Conservation (phyloP, 2,888 invertebrate species). For the Quadroppia sp. region DNA sequence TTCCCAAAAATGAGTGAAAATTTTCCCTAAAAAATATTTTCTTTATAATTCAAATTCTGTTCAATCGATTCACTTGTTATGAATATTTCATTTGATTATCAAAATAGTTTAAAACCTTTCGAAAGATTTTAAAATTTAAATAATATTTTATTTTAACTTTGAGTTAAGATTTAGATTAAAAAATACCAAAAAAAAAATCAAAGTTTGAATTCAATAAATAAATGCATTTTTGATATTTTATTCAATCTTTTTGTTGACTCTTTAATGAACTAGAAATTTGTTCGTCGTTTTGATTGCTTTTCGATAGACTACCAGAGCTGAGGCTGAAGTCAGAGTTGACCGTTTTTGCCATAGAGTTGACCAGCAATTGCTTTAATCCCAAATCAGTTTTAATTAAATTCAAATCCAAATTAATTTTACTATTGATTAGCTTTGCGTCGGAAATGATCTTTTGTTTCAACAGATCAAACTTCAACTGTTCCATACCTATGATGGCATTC, state of each 20-base stretch:
- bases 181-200: no score
- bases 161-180: no score
- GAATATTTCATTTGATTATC: not conserved
- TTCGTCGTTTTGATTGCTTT: not conserved
- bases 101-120: not conserved
- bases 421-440: not conserved
- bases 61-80: not conserved
- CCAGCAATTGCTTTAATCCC: not conserved
- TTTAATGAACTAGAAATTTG: not conserved
- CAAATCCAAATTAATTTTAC: not conserved
- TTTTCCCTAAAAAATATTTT: no score
- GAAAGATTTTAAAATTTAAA: no score
- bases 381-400: not conserved
- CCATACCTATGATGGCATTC: constrained; percentile 26
- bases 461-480: constrained; percentile 22
- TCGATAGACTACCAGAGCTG: not conserved
- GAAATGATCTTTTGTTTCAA: constrained; percentile 10
- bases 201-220: no score
- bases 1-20: constrained; percentile 8
- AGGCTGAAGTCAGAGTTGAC: not conserved
- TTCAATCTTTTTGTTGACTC: not conserved
- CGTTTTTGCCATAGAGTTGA: not conserved
- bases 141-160: no score
- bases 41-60: not conserved
- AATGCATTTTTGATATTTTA: not conserved